Conservation (phyloP, 2,113 vertebrate genomes). For the Scomber colias region DNA sequence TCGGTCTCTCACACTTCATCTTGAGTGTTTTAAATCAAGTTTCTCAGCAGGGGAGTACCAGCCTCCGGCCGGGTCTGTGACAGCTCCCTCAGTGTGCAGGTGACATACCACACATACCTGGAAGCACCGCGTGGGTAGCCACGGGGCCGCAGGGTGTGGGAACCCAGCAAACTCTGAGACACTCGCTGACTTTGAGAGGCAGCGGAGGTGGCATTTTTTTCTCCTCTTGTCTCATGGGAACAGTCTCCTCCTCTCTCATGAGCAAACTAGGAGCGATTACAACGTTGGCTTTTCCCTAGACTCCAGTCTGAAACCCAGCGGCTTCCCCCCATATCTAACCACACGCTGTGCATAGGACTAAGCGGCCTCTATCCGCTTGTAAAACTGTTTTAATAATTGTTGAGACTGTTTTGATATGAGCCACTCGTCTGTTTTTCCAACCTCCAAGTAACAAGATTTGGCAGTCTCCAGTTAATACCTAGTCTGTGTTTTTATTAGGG, state of each 20-base stretch:
- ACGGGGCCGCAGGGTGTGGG: constrained; percentile 62
- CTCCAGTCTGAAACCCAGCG: constrained; percentile 44
- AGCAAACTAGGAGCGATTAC: constrained; percentile 45
- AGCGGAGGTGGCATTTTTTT: constrained; percentile 6
- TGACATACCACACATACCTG: constrained; percentile 74
- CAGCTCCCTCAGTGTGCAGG: constrained; percentile 58
- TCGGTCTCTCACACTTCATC: constrained; percentile 29
- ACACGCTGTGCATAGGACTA: constrained; percentile 48
- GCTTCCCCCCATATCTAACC: constrained; percentile 47
- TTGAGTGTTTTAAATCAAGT: constrained; percentile 51
- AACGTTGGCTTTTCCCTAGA: constrained; percentile 49
- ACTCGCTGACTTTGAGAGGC: constrained; percentile 8
- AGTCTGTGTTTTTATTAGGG: constrained; percentile 62
- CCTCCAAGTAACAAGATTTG: constrained; percentile 52
- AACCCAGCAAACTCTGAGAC: constrained; percentile 46
- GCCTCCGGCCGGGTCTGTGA: constrained; percentile 29
- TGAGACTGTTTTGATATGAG: constrained; percentile 55
- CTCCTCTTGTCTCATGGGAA: constrained; percentile 57
- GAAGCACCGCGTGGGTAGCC: constrained; percentile 48
- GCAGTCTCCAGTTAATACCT: constrained; percentile 33
- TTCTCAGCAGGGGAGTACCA: constrained; percentile 47
- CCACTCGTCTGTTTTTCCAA: constrained; percentile 63
- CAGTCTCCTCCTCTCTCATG: constrained; percentile 35
- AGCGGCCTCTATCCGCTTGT: constrained; percentile 58
- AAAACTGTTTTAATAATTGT: constrained; percentile 71